Base-by-base conservation (phyloP, 2,888 invertebrate genomes). In the Cyclophora punctaria region DNA sequence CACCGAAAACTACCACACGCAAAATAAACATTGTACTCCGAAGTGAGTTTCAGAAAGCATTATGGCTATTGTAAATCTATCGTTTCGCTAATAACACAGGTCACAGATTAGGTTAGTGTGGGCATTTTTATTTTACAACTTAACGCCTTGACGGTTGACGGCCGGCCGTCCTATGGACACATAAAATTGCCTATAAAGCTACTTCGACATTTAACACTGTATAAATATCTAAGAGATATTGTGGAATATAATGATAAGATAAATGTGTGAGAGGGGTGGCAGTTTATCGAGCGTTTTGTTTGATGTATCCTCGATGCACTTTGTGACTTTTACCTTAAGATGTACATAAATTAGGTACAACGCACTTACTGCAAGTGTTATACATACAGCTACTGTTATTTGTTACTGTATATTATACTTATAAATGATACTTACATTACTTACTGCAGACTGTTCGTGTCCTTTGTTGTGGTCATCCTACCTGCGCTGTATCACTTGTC, bases 41-140 rank as follows among this genome's bases (percentile, higher is more conserved):
- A 64, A 71, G 75, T 77, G 70, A 72, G 77, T 80, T 83, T 82
- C 81, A 78, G 79, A 79, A 77, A 75, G 76, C 73, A 74, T 79
- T 80, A 82, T 79, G 71, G 75, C 66, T 66, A 75, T 71, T 75
- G 81, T 84, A 83, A 83, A 83, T 83, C 82, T 77, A 78, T 81
- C 80, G 71, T 62, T 67, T 73, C 62, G 78, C 78, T 83, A 83
- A 83, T 82, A 82, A 82, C 59, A 66, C 55, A 56, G 64, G 71
- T 73, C 75, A 74, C 76, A 71, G 71, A 79, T 73, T 73, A 67
- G 69, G 66, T 61, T 62, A 55, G 64, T 63, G 62, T 63, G 59
- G 52, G 47, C 60, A 56, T 60, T 70, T 66, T 69, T 67, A 63
- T 63, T 58, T 55, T 56, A 60, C 52, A 44, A 52, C 53, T 53